phyloP scores from a whole-genome alignment of 2,113 vertebrate genomes.

The Melanotaenia duboulayi region DNA sequence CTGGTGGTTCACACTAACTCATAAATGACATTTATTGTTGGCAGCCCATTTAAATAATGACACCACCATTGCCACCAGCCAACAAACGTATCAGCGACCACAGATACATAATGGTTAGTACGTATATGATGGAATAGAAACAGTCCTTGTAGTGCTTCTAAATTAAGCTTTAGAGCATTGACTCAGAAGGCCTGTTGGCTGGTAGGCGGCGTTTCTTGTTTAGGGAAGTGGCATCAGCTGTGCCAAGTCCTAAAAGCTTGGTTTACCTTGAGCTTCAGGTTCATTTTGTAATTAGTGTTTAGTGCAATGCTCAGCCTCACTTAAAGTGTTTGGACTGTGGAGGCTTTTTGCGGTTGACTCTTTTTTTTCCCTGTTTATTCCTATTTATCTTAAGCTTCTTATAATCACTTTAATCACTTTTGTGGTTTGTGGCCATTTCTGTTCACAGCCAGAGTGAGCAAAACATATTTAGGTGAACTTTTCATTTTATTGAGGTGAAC shows the following conservation, averaged over 20 bases:
- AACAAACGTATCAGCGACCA: not conserved
- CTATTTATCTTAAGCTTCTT: not conserved
- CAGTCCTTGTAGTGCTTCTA: not conserved
- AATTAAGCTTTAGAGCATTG: not conserved
- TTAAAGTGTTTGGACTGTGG: not conserved
- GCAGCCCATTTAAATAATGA: not conserved
- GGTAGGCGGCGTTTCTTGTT: conserved; percentile 28
- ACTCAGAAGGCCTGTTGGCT: not conserved
- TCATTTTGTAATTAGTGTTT: not conserved
- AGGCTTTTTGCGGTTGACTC: not conserved
- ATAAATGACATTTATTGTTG: not conserved
- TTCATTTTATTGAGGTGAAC: not conserved
- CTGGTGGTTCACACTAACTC: not conserved
- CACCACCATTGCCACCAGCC: not conserved
- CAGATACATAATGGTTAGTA: not conserved
- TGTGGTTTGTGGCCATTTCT: not conserved
- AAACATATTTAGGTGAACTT: not conserved
- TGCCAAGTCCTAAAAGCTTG: conserved; percentile 48
- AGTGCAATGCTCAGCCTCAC: not conserved
- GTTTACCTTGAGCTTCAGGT: not conserved
- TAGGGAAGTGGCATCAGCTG: conserved; percentile 33
- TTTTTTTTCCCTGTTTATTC: not conserved
- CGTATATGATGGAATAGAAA: not conserved
- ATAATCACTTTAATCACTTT: not conserved
- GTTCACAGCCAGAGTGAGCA: not conserved